A percentile compares a stretch with the other conserved stretches of the same genome.
Evolutionary conservation across 2,797 vertebrate species (phyloP).

Genomic region (Neopelma chrysocephalum): DNA sequence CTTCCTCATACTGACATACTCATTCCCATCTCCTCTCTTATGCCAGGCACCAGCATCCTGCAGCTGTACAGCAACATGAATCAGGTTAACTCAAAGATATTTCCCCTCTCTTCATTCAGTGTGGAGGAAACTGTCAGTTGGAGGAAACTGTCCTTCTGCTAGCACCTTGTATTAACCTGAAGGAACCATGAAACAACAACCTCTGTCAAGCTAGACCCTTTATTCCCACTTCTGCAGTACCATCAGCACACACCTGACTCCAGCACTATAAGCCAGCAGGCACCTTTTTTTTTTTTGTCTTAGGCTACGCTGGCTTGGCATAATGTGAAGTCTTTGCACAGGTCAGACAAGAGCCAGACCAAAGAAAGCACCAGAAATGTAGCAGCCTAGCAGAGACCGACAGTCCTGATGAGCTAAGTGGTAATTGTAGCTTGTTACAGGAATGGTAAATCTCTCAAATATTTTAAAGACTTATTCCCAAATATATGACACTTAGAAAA

Average conservation of each 20-base stretch:
- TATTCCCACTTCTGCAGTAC: not conserved
- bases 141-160: not conserved
- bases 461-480: not conserved
- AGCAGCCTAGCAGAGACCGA: not conserved
- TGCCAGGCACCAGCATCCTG: not conserved
- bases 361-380: not conserved
- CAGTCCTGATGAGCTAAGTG: not conserved
- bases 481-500: not conserved
- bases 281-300: not conserved
- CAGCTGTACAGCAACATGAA: not conserved
- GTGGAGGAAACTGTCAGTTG: not conserved
- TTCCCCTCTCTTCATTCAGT: not conserved
- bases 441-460: not conserved
- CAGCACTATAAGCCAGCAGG: not conserved
- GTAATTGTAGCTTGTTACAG: not conserved
- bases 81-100: not conserved
- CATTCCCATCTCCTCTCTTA: not conserved
- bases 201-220: not conserved
- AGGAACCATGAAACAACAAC: not conserved
- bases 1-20: not conserved
- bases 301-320: not conserved
- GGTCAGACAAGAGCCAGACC: not conserved
- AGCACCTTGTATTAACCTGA: not conserved
- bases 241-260: not conserved
- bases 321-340: not conserved